Base-by-base conservation (phyloP, 1,140 invertebrate species). In the Papilio polytes region DNA sequence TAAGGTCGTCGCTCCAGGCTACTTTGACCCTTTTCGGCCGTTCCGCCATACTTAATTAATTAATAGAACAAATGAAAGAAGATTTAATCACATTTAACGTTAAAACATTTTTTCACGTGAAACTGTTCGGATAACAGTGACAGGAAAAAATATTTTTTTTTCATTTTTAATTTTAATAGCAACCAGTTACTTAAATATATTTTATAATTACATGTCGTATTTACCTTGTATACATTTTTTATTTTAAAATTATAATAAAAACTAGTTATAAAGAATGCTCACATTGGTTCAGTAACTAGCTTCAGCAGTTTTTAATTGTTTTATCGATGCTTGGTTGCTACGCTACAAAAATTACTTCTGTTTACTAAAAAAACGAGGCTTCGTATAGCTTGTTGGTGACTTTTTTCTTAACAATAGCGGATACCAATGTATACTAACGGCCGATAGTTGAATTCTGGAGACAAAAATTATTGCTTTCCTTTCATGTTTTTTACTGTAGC, bases 1-100 rank as follows among this genome's bases (percentile, higher is more conserved):
- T 95, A 18, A 95, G 84, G 81, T 95, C 94, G 80, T 95, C 95
- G 78, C 95, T 95, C 94, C 94, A 95, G 2, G 93, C 87, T 8
- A 94, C 90, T 87, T 95, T 95, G 6, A 85, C 76, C 66, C 89
- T 89, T 80, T 82, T 88, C n/a, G 59, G 80, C 3, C 70, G 72
- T 31, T 83, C 78, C 41, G 86, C 82, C 86, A 90, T 90, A 12
- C 80, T 83, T 56, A 56, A 51, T 31, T 80, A 63, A 56, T 26
- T 41, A 56, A 41, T 53, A 78, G 9, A 78, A 78, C 48, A 59
- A 59, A 78, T 12, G 22, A 78, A 18, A 46, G 72, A 74, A 44
- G 44, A 22, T 63, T 63, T 70, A 31, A 70, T 70, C 13, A 26
- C 26, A 18, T 70, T 12, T 66, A 26, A 66, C 22, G 31, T 26